Base-by-base conservation (phyloP, 2,888 invertebrate species). In the Diploptera punctata region DNA sequence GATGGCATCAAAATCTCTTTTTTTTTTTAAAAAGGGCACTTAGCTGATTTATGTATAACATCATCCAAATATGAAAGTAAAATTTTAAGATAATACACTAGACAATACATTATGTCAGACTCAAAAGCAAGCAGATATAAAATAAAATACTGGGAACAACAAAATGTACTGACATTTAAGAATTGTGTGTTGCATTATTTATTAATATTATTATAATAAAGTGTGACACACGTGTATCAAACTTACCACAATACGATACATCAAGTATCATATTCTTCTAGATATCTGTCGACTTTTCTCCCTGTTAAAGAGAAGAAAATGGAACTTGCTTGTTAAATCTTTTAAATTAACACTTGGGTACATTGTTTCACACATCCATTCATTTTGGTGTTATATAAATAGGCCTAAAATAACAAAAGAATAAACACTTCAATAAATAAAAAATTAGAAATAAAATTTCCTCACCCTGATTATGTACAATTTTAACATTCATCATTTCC, bases 401-500 rank as follows among this genome's bases (percentile, higher is more conserved):
- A 52, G 52, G 52, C 52, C 52, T 52, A 52, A 24, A 24, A 24
- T 52, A 10, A 52, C 24, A 52, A 52, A 9, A 21, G 9, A 24
- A 52, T 21, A 13, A 3, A 57, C 29, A 29, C 57, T 57, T n/a
- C 26, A 24, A 57, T 16, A 57, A 57, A 31, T 31, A 31, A n/a
- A n/a, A n/a, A n/a, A 24, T 57, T 31, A n/a, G 16, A 29, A 57
- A 57, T 29, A 57, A 26, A 57, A 24, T 29, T n/a, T 57, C 18
- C 31, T 29, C 16, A n/a, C 16, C 26, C 57, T 24, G n/a, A 65
- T 47, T 65, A 29, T 44, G 65, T 44, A 29, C 18, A 38, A 31
- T 18, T 49, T 52, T 18, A 52, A 54, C 68, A 29, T 24, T 52
- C 31, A 47, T 49, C 49, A 47, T 54, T 31, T 57, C 19, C 24